These are phyloP conservation scores for Lasioglossum albipes DNA, from an alignment of 1,140 invertebrate species.

Conservation along the genomic window DNA sequence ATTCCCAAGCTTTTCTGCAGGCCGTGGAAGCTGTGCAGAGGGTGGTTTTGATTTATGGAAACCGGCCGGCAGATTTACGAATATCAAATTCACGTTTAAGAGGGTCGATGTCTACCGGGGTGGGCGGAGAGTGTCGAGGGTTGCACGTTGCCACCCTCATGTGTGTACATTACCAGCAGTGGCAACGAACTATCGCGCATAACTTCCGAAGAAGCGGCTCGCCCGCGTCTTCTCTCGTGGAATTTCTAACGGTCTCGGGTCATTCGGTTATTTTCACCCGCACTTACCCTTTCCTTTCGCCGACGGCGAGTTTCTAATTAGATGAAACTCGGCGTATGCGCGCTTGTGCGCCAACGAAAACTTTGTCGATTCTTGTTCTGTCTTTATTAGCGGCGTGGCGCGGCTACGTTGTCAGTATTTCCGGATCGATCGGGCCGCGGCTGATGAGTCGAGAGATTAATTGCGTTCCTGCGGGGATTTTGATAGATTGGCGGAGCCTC, in stretches of 20 bases:
- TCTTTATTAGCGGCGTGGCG: constrained; percentile 14
- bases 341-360: background rate
- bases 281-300: background rate
- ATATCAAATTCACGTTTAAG: constrained; percentile 79
- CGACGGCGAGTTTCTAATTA: constrained; percentile 50
- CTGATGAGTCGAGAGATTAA: constrained; percentile 20
- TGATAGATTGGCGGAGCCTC: constrained; percentile 4
- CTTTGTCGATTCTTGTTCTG: constrained; percentile 15
- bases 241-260: constrained; percentile 32
- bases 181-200: constrained; percentile 63
- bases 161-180: constrained; percentile 65
- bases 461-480: constrained; percentile 10
- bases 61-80: constrained; percentile 78
- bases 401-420: constrained; percentile 11
- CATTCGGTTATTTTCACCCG: too few relatives aligned
- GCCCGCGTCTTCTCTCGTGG: constrained; percentile 28
- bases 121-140: constrained; percentile 40
- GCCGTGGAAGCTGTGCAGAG: constrained; percentile 49
- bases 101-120: constrained; percentile 55
- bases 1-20: constrained; percentile 24
- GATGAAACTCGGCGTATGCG: background rate
- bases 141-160: constrained; percentile 59
- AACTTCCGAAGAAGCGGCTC: constrained; percentile 57
- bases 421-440: background rate
- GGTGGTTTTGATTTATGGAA: constrained; percentile 79